Conservation (phyloP, 2,888 invertebrate genomes). For the Junonia oenone region DNA sequence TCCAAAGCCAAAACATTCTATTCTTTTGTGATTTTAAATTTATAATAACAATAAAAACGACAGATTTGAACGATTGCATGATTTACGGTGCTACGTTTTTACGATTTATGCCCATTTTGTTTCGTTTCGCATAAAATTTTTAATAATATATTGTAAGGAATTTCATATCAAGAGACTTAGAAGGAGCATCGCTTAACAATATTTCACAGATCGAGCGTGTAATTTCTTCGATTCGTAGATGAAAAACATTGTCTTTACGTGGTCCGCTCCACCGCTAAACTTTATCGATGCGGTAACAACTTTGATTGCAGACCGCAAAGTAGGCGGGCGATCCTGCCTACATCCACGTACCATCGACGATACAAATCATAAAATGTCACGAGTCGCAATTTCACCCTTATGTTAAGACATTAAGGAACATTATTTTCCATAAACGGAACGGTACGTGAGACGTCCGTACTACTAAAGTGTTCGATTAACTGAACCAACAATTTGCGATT, state of each 20-base stretch:
- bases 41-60: conserved; percentile 62
- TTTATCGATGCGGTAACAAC: conserved; percentile 37
- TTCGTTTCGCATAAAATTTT: conserved; percentile 8
- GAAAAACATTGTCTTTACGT: conserved; percentile 37
- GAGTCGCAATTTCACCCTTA: conserved; percentile 37
- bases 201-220: conserved; percentile 10
- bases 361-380: conserved; percentile 34
- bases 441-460: conserved; percentile 34
- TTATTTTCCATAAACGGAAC: conserved; percentile 33
- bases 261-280: conserved; percentile 38
- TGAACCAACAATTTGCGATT: conserved; percentile 69
- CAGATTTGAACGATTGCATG: conserved; percentile 36
- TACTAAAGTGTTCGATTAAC: conserved; percentile 54
- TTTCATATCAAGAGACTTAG: neutral
- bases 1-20: conserved; percentile 64
- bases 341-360: conserved; percentile 32
- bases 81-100: conserved; percentile 5
- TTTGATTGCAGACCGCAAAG: conserved; percentile 40
- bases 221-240: conserved; percentile 18
- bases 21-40: conserved; percentile 57
- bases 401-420: conserved; percentile 35
- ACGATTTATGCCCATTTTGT: conserved; percentile 1
- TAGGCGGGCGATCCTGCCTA: conserved; percentile 33
- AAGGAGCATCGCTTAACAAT: conserved; percentile 9
- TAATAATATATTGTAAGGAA: conserved; percentile 12